Conservation (phyloP, 1,140 invertebrate species). For the Camponotus floridanus region DNA sequence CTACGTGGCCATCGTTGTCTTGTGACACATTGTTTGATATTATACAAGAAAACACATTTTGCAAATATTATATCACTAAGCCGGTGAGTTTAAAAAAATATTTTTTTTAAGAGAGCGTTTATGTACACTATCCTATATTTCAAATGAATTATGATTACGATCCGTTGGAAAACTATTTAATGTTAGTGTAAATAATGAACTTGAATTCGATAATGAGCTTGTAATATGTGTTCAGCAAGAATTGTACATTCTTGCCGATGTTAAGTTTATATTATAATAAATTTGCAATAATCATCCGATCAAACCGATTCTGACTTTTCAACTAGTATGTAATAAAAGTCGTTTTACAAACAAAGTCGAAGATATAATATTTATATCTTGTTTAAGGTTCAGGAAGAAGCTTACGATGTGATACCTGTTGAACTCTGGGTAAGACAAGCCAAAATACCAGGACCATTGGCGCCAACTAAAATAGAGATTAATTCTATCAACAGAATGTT, state of each 20-base stretch:
- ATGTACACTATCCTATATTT: neutral
- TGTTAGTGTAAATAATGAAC: neutral
- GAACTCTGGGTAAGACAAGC: slow-evolving; percentile 87
- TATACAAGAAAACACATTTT: slow-evolving; percentile 80
- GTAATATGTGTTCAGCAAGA: no score
- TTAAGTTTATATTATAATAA: no score
- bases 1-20: slow-evolving; percentile 86
- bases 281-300: no score
- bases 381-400: slow-evolving; percentile 44
- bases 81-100: slow-evolving; percentile 71
- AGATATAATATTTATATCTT: neutral
- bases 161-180: neutral
- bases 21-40: slow-evolving; percentile 86
- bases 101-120: neutral
- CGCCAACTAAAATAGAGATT: slow-evolving; percentile 86
- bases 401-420: slow-evolving; percentile 83
- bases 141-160: neutral
- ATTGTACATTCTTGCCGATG: no score
- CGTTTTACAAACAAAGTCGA: neutral
- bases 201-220: no score
- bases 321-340: neutral
- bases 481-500: slow-evolving; percentile 86
- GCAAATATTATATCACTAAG: slow-evolving; percentile 80
- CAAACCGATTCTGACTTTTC: neutral
- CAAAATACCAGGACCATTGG: slow-evolving; percentile 83